A percentile compares a stretch with the other conserved stretches of the same genome.
phyloP scores from a whole-genome alignment of 2,888 invertebrate species.

The Limnephilus lunatus region DNA sequence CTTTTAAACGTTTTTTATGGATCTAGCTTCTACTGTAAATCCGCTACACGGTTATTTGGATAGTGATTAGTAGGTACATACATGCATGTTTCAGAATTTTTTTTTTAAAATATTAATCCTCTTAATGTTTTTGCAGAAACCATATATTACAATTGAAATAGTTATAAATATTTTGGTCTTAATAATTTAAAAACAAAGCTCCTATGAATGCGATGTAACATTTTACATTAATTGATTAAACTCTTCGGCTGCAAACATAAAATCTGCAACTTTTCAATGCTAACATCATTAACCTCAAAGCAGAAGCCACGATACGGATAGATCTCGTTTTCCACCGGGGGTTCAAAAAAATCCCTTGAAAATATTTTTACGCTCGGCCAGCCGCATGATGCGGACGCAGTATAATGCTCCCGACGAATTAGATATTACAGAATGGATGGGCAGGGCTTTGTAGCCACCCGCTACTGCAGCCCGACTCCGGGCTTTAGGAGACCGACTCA shows the following conservation, averaged over 20 bases:
- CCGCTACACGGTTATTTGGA: neutral
- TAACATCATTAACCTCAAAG: neutral
- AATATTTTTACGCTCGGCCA: conserved; percentile 59
- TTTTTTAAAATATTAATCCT: neutral
- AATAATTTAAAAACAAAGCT: neutral
- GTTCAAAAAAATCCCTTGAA: conserved; percentile 15
- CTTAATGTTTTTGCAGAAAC: neutral
- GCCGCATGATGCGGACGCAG: conserved; percentile 48
- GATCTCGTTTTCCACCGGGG: neutral
- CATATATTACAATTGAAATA: neutral
- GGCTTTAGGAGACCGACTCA: neutral
- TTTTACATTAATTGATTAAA: neutral
- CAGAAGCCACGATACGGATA: neutral
- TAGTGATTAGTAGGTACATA: neutral
- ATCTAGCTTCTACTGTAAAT: neutral
- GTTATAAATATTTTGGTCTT: neutral
- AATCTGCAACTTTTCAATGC: neutral
- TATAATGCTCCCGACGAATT: conserved; percentile 60
- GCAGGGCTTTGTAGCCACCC: conserved; percentile 17
- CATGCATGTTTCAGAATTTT: neutral
- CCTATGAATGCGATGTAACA: neutral
- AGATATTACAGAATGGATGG: conserved; percentile 57
- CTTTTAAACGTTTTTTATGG: neutral
- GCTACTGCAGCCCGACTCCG: conserved; percentile 27
- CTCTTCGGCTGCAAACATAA: neutral